Evolutionary conservation across 1,140 invertebrate species (phyloP).

Genomic region (Pissodes strobi): DNA sequence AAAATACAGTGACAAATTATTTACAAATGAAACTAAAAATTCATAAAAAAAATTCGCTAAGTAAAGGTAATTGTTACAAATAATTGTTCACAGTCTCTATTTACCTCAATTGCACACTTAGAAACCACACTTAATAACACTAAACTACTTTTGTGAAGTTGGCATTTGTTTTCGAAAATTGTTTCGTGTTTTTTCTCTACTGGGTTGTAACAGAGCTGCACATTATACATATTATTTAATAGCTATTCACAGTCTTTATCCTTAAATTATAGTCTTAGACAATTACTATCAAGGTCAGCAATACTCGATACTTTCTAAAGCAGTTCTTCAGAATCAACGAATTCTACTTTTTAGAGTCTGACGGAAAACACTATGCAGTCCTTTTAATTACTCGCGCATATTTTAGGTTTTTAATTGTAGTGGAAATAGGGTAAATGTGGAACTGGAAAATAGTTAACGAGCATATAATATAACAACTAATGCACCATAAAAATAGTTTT

Average conservation of each 20-base stretch:
- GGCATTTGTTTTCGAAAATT: conserved; percentile 34
- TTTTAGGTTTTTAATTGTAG: no score
- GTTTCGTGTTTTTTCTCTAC: conserved; percentile 20
- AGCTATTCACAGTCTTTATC: conserved; percentile 45
- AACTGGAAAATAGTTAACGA: no score
- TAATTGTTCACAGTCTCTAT: conserved; percentile 45
- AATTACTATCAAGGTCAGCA: conserved; percentile 24
- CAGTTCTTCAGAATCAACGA: conserved; percentile 11
- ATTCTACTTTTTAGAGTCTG: no score
- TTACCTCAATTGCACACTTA: conserved; percentile 48
- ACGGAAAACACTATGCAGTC: no score
- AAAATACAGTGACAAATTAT: conserved; percentile 22
- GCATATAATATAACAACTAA: no score
- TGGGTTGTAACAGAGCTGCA: conserved; percentile 37
- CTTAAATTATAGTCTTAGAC: conserved; percentile 34
- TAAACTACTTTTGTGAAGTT: conserved; percentile 45
- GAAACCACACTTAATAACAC: conserved; percentile 48
- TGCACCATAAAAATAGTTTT: no score
- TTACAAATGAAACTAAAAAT: conserved; percentile 32
- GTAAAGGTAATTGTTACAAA: conserved; percentile 15
- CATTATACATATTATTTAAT: conserved; percentile 29
- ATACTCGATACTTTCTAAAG: conserved; percentile 17
- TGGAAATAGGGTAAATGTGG: no score
- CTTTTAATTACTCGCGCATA: no score
- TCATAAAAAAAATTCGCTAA: conserved; percentile 34